Evolutionary conservation across 2,888 invertebrate genomes (phyloP).

Genomic region (Eupithecia exiguata): DNA sequence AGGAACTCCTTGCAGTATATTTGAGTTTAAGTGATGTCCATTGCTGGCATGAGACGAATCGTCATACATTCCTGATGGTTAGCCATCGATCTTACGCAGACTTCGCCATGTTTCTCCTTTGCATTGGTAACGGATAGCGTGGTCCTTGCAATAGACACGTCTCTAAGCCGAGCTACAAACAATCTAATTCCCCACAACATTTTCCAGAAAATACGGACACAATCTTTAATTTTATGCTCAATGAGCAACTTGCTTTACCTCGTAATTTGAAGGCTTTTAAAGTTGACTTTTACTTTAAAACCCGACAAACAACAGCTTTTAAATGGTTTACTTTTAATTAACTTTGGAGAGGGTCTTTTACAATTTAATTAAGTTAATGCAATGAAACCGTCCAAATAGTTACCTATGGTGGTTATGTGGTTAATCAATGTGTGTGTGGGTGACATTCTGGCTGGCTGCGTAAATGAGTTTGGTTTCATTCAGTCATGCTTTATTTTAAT

Average conservation of each 20-base stretch:
- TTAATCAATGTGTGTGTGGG: slow-evolving; percentile 24
- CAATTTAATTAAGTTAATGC: slow-evolving; percentile 20
- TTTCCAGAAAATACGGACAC: slow-evolving; percentile 10
- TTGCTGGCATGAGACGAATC: slow-evolving; percentile 57
- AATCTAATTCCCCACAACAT: slow-evolving; percentile 15
- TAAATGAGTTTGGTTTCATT: slow-evolving; percentile 14
- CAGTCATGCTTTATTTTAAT: slow-evolving; percentile 22
- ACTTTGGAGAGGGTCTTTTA: background rate
- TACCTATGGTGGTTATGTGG: slow-evolving; percentile 9
- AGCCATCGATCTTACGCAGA: slow-evolving; percentile 56
- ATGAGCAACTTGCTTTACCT: slow-evolving; percentile 11
- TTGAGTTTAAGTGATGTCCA: slow-evolving; percentile 58
- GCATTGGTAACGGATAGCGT: slow-evolving; percentile 49
- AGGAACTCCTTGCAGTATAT: slow-evolving; percentile 60
- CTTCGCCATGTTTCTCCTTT: slow-evolving; percentile 52
- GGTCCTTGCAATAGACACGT: slow-evolving; percentile 38
- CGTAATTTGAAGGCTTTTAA: slow-evolving; percentile 15
- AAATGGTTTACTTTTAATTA: slow-evolving; percentile 27
- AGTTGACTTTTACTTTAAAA: slow-evolving; percentile 9
- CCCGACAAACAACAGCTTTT: slow-evolving; percentile 14
- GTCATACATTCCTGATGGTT: slow-evolving; percentile 62
- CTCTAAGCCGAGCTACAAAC: slow-evolving; percentile 18
- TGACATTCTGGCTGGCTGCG: slow-evolving; percentile 14
- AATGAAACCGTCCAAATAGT: slow-evolving; percentile 22
- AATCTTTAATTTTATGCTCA: slow-evolving; percentile 15